Evolutionary conservation across 2,888 invertebrate species (phyloP), one percentile per base, ranked within the genome.

Genomic region (Trissonchulus sp.): DNA sequence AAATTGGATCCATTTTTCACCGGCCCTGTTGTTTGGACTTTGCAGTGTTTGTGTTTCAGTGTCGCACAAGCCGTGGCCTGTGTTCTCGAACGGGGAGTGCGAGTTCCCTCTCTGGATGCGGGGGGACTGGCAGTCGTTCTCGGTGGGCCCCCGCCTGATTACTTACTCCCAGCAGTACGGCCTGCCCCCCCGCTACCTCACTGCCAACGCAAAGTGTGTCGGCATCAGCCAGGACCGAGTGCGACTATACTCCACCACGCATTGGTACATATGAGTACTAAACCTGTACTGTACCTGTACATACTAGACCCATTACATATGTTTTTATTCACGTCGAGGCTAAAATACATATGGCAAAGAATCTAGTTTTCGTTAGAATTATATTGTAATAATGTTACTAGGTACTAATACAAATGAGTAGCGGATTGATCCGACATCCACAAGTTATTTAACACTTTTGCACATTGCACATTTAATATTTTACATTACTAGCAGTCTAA

Each of bases 121-220:
- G n/a, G 72, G 68, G 15, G 35, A 38, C n/a, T 75, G 75, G 75
- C 63, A 72, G 1, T 72, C 35, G 23, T n/a, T 75, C 34, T 63
- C 2, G 1, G 72, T 75, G n/a, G 3, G 23, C 1, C 33, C 18
- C 8, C 37, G 72, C 31, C 18, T 2, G 8, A n/a, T 71, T 36
- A 72, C 71, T 33, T n/a, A 30, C 36, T 75, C 28, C 33, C 48
- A 72, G 60, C n/a, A 34, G 3, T 2, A 63, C 63, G 71, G 68
- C 34, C 34, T 71, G 37, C 71, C 75, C 2, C 31, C 8, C 33
- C 72, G 71, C 1, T 63, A 62, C 63, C 36, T 36, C 18, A 72
- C 63, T 2, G n/a, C 37, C n/a, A 2, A 63, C 15, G 72, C 48
- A 8, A 72, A 72, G 72, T 75, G 75, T 68, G 38, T 38, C 30